phyloP scores from a whole-genome alignment of 2,888 invertebrate species.

The Apamea crenata region DNA sequence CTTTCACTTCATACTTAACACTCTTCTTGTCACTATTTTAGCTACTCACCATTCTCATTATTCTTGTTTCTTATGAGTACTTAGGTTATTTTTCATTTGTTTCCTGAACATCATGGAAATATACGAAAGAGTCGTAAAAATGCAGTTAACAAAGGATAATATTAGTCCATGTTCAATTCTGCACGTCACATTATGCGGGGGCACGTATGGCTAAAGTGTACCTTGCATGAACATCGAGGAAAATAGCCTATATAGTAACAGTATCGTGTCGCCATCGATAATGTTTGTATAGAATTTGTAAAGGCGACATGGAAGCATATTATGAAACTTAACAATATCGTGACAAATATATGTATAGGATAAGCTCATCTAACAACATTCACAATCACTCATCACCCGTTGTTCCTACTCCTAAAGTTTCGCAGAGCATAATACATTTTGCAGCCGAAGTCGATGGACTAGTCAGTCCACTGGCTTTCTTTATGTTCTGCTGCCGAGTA shows the following conservation, averaged over 20 bases:
- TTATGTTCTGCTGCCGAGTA: not conserved
- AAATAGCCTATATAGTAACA: not conserved
- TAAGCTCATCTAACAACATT: not conserved
- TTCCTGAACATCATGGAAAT: conserved; percentile 6
- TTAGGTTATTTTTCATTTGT: conserved; percentile 13
- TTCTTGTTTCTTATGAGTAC: not conserved
- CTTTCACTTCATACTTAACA: not conserved
- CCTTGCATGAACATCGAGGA: not conserved
- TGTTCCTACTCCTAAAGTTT: not conserved
- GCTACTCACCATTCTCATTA: not conserved
- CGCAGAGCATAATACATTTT: not conserved
- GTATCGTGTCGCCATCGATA: not conserved
- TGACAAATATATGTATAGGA: not conserved
- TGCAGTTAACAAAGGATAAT: conserved; percentile 16
- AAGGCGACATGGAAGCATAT: not conserved
- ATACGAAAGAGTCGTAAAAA: conserved; percentile 12
- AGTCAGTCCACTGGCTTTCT: not conserved
- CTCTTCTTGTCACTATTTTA: not conserved
- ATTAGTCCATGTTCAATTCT: conserved; percentile 15
- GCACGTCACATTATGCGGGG: conserved; percentile 31
- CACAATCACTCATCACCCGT: not conserved
- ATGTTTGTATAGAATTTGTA: not conserved
- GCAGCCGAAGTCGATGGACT: no score
- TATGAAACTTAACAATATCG: not conserved
- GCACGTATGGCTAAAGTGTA: conserved; percentile 24